Evolutionary conservation across 1,140 invertebrate genomes (phyloP).

Genomic region (Ostrea edulis): DNA sequence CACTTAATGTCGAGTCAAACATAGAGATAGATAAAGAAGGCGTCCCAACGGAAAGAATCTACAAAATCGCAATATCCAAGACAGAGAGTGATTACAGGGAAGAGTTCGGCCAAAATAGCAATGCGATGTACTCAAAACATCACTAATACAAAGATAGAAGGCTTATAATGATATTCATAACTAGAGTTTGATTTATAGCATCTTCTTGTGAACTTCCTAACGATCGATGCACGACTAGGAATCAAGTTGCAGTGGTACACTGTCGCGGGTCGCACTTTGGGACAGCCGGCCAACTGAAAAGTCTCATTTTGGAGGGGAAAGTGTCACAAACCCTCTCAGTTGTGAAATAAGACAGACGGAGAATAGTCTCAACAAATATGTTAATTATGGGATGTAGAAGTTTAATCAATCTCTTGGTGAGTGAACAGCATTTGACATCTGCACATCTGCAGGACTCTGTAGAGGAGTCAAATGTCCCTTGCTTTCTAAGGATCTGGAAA

Average conservation of each 20-base stretch:
- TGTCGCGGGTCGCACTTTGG: constrained; percentile 4
- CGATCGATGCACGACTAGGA: not conserved
- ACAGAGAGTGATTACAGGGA: not conserved
- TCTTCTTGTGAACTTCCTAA: not conserved
- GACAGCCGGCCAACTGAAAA: not conserved
- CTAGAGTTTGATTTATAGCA: constrained; percentile 32
- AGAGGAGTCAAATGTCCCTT: not conserved
- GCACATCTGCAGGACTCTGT: not conserved
- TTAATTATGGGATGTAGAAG: not conserved
- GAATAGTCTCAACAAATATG: not conserved
- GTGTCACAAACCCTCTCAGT: not conserved
- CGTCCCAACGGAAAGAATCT: constrained; percentile 31
- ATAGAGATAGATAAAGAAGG: constrained; percentile 16
- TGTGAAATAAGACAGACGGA: constrained; percentile 17
- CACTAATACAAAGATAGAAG: not conserved
- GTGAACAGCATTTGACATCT: not conserved
- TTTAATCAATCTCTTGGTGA: constrained; percentile 7
- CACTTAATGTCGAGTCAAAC: constrained; percentile 15
- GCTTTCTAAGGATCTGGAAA: no score
- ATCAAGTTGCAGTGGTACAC: not conserved
- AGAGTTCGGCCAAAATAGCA: constrained; percentile 34
- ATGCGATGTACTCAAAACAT: not conserved
- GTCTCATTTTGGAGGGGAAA: not conserved
- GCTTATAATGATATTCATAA: constrained; percentile 39
- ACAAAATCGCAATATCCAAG: constrained; percentile 24